A percentile compares a stretch with the other conserved stretches of the same genome.
Evolutionary conservation across 1,140 invertebrate species (phyloP).

Genomic region (Limonius californicus): DNA sequence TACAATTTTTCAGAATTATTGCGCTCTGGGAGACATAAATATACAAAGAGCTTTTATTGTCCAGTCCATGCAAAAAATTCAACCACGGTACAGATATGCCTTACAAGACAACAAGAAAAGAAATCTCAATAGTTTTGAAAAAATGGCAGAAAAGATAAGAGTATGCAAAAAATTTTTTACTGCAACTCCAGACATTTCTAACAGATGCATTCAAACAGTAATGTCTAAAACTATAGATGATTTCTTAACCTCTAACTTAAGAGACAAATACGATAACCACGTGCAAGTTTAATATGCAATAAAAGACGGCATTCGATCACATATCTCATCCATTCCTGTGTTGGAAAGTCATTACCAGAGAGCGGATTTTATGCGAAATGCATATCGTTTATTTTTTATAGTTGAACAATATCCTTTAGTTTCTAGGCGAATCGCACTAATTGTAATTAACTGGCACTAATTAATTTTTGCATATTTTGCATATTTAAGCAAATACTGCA

Average conservation of each 20-base stretch:
- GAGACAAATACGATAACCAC: neutral
- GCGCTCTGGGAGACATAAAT: neutral
- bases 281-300: neutral
- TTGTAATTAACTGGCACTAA: too few species aligned
- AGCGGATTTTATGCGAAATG: too few species aligned
- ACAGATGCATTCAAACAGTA: neutral
- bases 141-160: neutral
- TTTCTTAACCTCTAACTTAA: neutral
- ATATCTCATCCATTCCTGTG: neutral
- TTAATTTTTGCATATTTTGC: too few species aligned
- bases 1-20: neutral
- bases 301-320: neutral
- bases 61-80: constrained; percentile 1
- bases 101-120: neutral
- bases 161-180: neutral
- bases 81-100: constrained; percentile 5
- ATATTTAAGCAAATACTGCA: too few species aligned
- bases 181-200: neutral
- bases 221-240: neutral
- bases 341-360: neutral
- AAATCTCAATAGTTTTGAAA: neutral
- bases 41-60: constrained; percentile 4
- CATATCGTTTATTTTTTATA: too few species aligned
- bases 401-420: too few species aligned
- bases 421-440: too few species aligned